Evolutionary conservation across 2,888 invertebrate species (phyloP).

Genomic region (Idaea straminata): DNA sequence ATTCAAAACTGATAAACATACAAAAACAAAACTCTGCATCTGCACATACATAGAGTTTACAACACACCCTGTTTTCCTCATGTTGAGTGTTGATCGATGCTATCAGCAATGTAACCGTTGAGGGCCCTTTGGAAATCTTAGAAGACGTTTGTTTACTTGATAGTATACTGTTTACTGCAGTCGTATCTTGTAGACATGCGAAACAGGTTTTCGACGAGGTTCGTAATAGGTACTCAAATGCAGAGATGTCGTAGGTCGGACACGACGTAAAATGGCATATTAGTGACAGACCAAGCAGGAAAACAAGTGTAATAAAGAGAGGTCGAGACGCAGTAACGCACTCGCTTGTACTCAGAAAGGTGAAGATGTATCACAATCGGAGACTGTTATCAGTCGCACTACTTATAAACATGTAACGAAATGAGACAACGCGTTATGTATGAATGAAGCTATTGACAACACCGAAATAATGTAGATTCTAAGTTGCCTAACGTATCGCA

Average conservation of each 20-base stretch:
- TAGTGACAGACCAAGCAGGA: conserved; percentile 37
- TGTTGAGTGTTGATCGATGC: conserved; percentile 27
- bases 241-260: conserved; percentile 36
- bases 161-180: conserved; percentile 14
- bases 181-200: conserved; percentile 12
- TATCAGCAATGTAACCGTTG: conserved; percentile 8
- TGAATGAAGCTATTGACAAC: conserved; percentile 43
- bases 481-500: neutral
- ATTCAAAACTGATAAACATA: conserved; percentile 69
- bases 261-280: conserved; percentile 33
- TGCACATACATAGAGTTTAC: conserved; percentile 49
- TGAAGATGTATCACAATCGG: conserved; percentile 22
- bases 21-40: conserved; percentile 68
- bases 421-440: conserved; percentile 44
- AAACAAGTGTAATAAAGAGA: conserved; percentile 42
- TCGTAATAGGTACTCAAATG: conserved; percentile 31
- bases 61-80: conserved; percentile 45
- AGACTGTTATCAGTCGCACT: conserved; percentile 45
- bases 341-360: conserved; percentile 34
- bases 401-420: conserved; percentile 33
- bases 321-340: conserved; percentile 41
- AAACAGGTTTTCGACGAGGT: conserved; percentile 32
- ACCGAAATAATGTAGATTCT: conserved; percentile 13
- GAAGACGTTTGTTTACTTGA: conserved; percentile 17
- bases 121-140: conserved; percentile 17